Evolutionary conservation across 2,113 vertebrate species (phyloP), one percentile per base, ranked within the genome.

Genomic region (Anarrhichthys ocellatus): DNA sequence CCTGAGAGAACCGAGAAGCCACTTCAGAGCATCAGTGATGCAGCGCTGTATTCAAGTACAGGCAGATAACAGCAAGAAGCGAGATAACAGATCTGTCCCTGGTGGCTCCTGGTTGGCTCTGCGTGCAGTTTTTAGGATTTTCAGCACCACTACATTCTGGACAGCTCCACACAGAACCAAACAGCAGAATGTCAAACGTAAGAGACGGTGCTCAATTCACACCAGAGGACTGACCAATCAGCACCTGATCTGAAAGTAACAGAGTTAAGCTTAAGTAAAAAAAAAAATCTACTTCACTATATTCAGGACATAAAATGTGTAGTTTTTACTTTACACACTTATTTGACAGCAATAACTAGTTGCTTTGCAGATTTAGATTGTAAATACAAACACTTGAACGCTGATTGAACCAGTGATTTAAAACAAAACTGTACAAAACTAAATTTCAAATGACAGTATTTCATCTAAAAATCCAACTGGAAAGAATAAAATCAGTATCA

Each of bases 101-200:
- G 1, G 86, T 71, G 88, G 83, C 74, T 32, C 56, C 64, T 0
- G 32, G 8, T 67, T 36, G 83, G 81, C 83, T 78, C 80, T 86
- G 70, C 7, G 9, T 0, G 22, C 62, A 6, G 52, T 59, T 76
- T 48, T 69, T 63, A 58, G 78, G 84, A 78, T 81, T 87, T 89
- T 89, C 87, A 92, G 90, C 86, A 82, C 82, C 86, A 63, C 87
- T 68, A 64, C 80, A 32, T 42, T 62, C 24, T 78, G 83, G 90
- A 92, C 87, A 90, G 90, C 82, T 79, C 83, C 76, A 52, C 72
- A 63, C 78, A 27, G 42, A 82, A n/a, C 59, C 40, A 62, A 84
- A 73, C 65, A 44, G 75, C 65, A 42, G 76, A 75, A 80, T 80
- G 76, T 78, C 62, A 86, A 85, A 84, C 5, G 6, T 22, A 52